Evolutionary conservation across 2,888 invertebrate species (phyloP), one percentile per base, ranked within the genome.

Genomic region (Vanessa cardui): DNA sequence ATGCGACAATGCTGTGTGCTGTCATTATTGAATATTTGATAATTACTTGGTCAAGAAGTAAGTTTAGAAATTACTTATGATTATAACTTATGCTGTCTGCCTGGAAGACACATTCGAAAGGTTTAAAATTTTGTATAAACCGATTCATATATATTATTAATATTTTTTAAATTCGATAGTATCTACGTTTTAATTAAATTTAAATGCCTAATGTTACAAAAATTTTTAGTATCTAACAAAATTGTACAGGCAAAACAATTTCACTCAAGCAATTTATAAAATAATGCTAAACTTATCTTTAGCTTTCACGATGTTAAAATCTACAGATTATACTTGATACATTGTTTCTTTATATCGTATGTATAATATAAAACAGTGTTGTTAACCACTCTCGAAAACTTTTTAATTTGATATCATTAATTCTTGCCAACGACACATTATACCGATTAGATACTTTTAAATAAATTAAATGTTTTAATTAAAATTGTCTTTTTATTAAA

Each of bases 341-440:
- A 18, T 49, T 31, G 8, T 20, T 50, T 20, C 52, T 2, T 26
- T 26, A 16, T 26, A 6, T 52, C 15, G 6, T 31, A 6, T 7
- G 6, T 21, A 31, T n/a, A 54, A 39, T n/a, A 39, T 15, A 16
- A 54, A 54, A 54, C 52, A 16, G 7, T 6, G 16, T 6, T 54
- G 16, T 31, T n/a, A 54, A 54, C 16, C 16, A 31, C n/a, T 54
- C 31, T 20, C 50, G 12, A 12, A 2, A 12, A 8, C n/a, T 31
- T n/a, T 49, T 31, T 21, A 21, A 54, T 31, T 54, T 54, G 16
- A 54, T 54, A 8, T 21, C 16, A 54, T 31, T 31, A 54, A 54
- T 26, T 54, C 52, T 54, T 54, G 52, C 52, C 52, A 52, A 54
- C 26, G 26, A 54, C 52, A 54, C 26, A 39, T 39, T 39, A 39